phyloP scores from a whole-genome alignment of 2,888 invertebrate genomes.

The Micoletzkya japonica region DNA sequence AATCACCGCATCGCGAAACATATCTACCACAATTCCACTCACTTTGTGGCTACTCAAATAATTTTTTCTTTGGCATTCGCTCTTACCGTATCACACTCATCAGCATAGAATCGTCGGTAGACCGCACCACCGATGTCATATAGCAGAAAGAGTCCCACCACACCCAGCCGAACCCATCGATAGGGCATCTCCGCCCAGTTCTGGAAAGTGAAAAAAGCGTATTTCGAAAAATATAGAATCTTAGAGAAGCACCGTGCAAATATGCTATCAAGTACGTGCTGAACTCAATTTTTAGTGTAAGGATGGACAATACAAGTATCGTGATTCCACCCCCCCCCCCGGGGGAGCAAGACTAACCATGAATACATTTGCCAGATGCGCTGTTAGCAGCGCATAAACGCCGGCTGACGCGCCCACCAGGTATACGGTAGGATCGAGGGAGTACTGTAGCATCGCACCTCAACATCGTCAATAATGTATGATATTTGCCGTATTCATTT shows the following conservation, averaged over 20 bases:
- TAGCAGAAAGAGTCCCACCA: constrained; percentile 79
- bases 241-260: too few relatives aligned
- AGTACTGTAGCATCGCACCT: constrained; percentile 68
- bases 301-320: too few relatives aligned
- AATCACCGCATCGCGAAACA: too few relatives aligned
- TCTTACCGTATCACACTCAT: constrained; percentile 75
- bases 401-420: constrained; percentile 70
- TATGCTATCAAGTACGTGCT: too few relatives aligned
- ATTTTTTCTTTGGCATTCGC: not conserved
- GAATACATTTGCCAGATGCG: constrained; percentile 66
- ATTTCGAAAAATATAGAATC: too few relatives aligned
- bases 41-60: too few relatives aligned
- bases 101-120: constrained; percentile 81
- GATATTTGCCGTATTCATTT: not conserved
- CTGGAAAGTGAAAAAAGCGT: constrained; percentile 69
- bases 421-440: constrained; percentile 70
- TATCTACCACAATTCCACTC: too few relatives aligned
- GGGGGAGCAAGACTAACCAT: constrained; percentile 62
- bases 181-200: constrained; percentile 97
- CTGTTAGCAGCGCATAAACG: constrained; percentile 66
- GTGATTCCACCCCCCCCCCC: too few relatives aligned
- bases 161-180: constrained; percentile 80
- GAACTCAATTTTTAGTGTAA: too few relatives aligned
- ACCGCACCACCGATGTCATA: constrained; percentile 88
- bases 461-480: constrained; percentile 14